Conservation (phyloP, 2,113 vertebrate genomes). For the Gobio gobio region DNA sequence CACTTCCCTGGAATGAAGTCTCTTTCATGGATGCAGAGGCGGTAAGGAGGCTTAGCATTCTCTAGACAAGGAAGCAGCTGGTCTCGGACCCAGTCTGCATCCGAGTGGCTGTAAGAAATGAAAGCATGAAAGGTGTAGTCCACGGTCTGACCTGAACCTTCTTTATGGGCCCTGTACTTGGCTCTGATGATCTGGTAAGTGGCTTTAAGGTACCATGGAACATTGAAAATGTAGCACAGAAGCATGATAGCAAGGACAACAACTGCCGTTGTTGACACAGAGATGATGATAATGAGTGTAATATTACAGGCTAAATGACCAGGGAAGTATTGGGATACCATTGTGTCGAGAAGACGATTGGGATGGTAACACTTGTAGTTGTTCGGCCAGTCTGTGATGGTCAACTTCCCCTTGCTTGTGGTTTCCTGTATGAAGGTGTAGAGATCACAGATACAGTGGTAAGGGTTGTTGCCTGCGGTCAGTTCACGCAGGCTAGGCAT, state of each 20-base stretch:
- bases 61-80: slow-evolving; percentile 80
- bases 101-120: slow-evolving; percentile 83
- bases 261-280: slow-evolving; percentile 69
- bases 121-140: slow-evolving; percentile 81
- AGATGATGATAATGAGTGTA: slow-evolving; percentile 75
- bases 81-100: slow-evolving; percentile 82
- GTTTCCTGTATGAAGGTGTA: slow-evolving; percentile 78
- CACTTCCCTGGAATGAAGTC: slow-evolving; percentile 86
- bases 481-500: slow-evolving; percentile 74
- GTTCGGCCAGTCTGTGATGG: slow-evolving; percentile 79
- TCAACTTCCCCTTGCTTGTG: slow-evolving; percentile 56
- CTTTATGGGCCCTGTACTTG: slow-evolving; percentile 75
- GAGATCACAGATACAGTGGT: slow-evolving; percentile 85
- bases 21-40: slow-evolving; percentile 85
- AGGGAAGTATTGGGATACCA: slow-evolving; percentile 73
- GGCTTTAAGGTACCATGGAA: slow-evolving; percentile 81
- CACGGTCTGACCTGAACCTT: slow-evolving; percentile 44
- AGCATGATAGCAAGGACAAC: slow-evolving; percentile 66
- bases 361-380: slow-evolving; percentile 85
- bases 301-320: slow-evolving; percentile 75
- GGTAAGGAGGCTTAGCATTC: slow-evolving; percentile 73
- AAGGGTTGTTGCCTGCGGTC: slow-evolving; percentile 84
- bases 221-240: slow-evolving; percentile 80
- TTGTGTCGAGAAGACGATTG: slow-evolving; percentile 70
- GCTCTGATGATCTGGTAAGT: slow-evolving; percentile 76